A percentile compares a stretch with the other conserved stretches of the same genome.
Conservation (phyloP, 1,140 invertebrate genomes). For the Drosophila ambigua region DNA sequence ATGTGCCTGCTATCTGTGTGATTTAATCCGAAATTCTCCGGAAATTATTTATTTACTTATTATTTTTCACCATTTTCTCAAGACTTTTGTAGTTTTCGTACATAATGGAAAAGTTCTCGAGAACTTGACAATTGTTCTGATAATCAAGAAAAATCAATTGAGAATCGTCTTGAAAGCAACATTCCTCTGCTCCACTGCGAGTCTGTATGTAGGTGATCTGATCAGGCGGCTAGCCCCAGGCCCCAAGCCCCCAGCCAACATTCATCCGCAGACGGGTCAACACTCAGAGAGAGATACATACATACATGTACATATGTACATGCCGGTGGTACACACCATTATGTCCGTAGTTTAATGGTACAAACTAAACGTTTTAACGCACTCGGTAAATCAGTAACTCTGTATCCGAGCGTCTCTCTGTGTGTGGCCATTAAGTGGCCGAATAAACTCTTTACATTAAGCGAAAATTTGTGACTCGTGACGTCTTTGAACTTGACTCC, state of each 20-base stretch:
- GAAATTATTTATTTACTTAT: slow-evolving; percentile 41
- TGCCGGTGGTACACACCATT: slow-evolving; percentile 21
- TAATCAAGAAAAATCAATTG: slow-evolving; percentile 6
- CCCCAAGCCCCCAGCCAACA: neutral
- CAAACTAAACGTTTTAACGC: slow-evolving; percentile 68
- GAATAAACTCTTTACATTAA: slow-evolving; percentile 48
- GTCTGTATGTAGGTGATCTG: slow-evolving; percentile 7
- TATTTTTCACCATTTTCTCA: neutral
- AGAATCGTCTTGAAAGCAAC: slow-evolving; percentile 7
- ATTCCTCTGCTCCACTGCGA: too few species aligned
- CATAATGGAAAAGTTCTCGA: slow-evolving; percentile 47
- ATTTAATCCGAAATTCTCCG: slow-evolving; percentile 47
- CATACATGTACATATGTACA: neutral
- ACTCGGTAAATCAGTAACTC: slow-evolving; percentile 42
- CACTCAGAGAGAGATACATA: slow-evolving; percentile 10
- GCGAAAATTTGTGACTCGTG: slow-evolving; percentile 66
- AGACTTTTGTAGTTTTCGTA: slow-evolving; percentile 9
- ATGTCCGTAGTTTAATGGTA: slow-evolving; percentile 61
- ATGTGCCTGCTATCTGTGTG: slow-evolving; percentile 45
- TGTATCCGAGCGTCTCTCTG: slow-evolving; percentile 15
- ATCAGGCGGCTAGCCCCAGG: neutral
- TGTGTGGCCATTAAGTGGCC: slow-evolving; percentile 55
- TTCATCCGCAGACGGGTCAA: slow-evolving; percentile 31
- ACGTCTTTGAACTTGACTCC: slow-evolving; percentile 75
- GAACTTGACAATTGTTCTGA: slow-evolving; percentile 19